Conservation (phyloP, 2,113 vertebrate species). For the Mus musculus region DNA sequence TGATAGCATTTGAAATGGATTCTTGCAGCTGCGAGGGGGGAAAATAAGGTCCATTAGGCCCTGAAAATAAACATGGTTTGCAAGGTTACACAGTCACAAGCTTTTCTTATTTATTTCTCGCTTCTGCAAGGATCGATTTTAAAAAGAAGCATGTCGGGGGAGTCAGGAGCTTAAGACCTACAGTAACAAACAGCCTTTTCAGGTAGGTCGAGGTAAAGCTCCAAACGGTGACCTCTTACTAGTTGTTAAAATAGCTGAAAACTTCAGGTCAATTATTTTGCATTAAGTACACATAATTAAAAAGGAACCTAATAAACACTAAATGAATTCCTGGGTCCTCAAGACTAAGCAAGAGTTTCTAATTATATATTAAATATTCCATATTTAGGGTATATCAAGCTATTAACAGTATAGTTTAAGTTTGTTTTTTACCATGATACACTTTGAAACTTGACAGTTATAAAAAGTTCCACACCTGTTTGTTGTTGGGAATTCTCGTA, state of each 20-base stretch:
- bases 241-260: conserved; percentile 48
- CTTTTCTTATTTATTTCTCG: conserved; percentile 83
- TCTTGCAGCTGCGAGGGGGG: conserved; percentile 84
- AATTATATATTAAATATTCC: background rate
- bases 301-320: conserved; percentile 52
- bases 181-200: conserved; percentile 84
- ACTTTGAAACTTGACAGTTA: conserved; percentile 14
- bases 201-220: conserved; percentile 83
- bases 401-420: conserved; percentile 6
- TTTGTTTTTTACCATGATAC: background rate
- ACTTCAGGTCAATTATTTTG: conserved; percentile 62
- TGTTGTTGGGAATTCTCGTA: background rate
- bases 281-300: conserved; percentile 52
- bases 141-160: conserved; percentile 85
- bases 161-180: conserved; percentile 85
- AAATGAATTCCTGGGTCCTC: conserved; percentile 50
- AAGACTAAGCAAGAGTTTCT: conserved; percentile 37
- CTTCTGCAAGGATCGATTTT: conserved; percentile 85
- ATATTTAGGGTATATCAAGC: background rate
- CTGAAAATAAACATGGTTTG: conserved; percentile 76
- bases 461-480: background rate
- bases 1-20: conserved; percentile 82
- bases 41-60: conserved; percentile 70
- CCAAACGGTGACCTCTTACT: conserved; percentile 75
- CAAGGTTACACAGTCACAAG: conserved; percentile 78